Base-by-base conservation (phyloP, 2,113 vertebrate species). In the Trematocara marginatum region DNA sequence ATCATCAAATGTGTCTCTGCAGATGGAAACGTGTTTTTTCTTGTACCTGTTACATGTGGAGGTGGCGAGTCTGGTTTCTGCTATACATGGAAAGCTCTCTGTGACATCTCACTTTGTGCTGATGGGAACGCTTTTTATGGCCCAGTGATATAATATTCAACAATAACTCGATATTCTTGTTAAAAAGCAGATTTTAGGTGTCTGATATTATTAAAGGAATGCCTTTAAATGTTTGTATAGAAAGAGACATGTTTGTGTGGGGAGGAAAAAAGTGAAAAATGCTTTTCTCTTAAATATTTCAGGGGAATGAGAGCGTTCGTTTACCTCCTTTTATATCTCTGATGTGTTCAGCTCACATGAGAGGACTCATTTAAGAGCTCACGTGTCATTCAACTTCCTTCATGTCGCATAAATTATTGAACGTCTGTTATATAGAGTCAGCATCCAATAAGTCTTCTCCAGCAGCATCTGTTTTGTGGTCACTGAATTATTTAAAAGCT, bases 401-500 rank as follows among this genome's bases (percentile, higher is more conserved):
- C 12, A 10, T 59, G 8, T 47, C 7, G 4, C 4, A 13, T 40
- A 8, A 71, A 38, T 38, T 31, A 31, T 74, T 74, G 23, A 74
- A 29, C 42, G 26, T 6, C 10, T 6, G 6, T 56, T 64, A 4
- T 15, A 20, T 6, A 20, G 5, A 15, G 15, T 47, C 13, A 20
- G 13, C 10, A 13, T 74, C 23, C 26, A 26, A 34, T 53, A 18
- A 10, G 2, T 35, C 18, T 1, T 9, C 26, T 76, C 20, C 54
- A n/a, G 13, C 61, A 42, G 49, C 69, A 8, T 69, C 6, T 18
- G 69, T 74, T 29, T 49, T 31, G 42, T 74, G 69, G 69, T 31
- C 47, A 3, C 4, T 93, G 53, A 90, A 92, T 90, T 83, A 92
- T 90, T 90, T 38, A 89, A 76, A 52, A 57, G 9, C 57, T 35